A percentile compares a stretch with the other conserved stretches of the same genome.
phyloP scores from a whole-genome alignment of 2,797 vertebrate species.

The Pangasius mekongensis region DNA sequence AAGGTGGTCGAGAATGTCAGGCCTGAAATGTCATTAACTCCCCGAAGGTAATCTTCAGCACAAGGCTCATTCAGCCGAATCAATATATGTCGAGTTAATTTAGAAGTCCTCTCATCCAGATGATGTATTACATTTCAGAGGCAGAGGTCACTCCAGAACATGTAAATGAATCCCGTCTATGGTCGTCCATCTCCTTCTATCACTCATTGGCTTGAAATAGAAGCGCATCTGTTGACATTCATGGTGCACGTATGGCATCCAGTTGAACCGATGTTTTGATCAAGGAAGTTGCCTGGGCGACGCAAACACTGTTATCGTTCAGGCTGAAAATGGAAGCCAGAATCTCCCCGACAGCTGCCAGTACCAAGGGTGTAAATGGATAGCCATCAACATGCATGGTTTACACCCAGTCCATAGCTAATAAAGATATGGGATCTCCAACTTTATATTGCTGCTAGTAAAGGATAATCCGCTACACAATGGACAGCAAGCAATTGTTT shows the following conservation, averaged over 20 bases:
- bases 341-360: constrained; percentile 58
- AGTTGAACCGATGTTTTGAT: constrained; percentile 52
- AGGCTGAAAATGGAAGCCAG: constrained; percentile 57
- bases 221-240: constrained; percentile 63
- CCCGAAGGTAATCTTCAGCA: not conserved
- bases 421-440: constrained; percentile 28
- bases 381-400: constrained; percentile 31
- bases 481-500: not conserved
- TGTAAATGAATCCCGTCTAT: constrained; percentile 54
- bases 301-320: constrained; percentile 62
- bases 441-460: not conserved
- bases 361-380: constrained; percentile 36
- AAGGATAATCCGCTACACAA: not conserved
- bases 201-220: constrained; percentile 60
- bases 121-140: constrained; percentile 47
- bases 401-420: constrained; percentile 27
- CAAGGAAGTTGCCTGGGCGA: constrained; percentile 52
- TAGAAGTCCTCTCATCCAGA: constrained; percentile 28
- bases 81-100: constrained; percentile 38
- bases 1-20: constrained; percentile 30
- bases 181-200: constrained; percentile 39
- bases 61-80: constrained; percentile 20
- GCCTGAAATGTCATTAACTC: constrained; percentile 10
- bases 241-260: constrained; percentile 55
- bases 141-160: constrained; percentile 42